phyloP scores from a whole-genome alignment of 2,888 invertebrate genomes.

The Leptarthrus brevirostris region DNA sequence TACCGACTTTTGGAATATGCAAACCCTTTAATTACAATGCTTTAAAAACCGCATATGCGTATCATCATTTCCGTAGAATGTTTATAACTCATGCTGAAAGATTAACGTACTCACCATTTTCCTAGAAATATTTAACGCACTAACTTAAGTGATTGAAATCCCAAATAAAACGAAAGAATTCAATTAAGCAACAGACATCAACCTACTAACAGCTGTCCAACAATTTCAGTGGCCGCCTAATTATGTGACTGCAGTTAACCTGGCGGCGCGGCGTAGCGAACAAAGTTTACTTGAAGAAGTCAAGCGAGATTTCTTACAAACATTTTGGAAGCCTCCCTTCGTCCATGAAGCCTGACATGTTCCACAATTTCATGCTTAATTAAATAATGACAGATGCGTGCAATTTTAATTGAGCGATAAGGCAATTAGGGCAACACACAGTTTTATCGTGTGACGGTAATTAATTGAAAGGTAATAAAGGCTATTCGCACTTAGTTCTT shows the following conservation, averaged over 20 bases:
- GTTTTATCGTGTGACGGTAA: background rate
- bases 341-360: background rate
- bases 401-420: slow-evolving; percentile 39
- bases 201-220: background rate
- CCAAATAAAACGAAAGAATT: background rate
- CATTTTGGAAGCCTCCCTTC: background rate
- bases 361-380: slow-evolving; percentile 30
- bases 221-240: too few species aligned
- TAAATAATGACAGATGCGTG: slow-evolving; percentile 23
- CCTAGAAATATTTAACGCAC: too few species aligned
- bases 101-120: too few species aligned
- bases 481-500: too few species aligned
- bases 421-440: slow-evolving; percentile 9
- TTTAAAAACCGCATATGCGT: too few species aligned
- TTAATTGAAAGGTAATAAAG: slow-evolving; percentile 13
- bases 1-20: too few species aligned
- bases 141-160: background rate
- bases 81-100: too few species aligned
- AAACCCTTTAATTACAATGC: too few species aligned
- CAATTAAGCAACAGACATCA: background rate
- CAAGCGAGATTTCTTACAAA: background rate
- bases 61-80: too few species aligned
- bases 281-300: background rate
- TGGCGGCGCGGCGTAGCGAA: background rate
- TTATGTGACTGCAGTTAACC: too few species aligned